phyloP scores from a whole-genome alignment of 2,797 vertebrate species.

The Sebastes glaucus region DNA sequence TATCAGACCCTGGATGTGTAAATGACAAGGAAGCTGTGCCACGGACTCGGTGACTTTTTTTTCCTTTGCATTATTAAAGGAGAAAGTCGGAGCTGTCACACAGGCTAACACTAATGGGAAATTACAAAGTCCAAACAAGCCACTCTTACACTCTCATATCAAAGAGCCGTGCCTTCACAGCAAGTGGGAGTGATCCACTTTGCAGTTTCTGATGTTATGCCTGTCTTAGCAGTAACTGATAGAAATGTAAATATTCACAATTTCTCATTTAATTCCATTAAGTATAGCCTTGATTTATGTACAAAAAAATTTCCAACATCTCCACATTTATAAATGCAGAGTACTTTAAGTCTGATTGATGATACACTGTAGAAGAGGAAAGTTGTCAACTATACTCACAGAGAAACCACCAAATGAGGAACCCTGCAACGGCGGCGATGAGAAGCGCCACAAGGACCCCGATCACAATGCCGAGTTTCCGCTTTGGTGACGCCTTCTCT shows the following conservation, averaged over 20 bases:
- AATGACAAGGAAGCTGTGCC: conserved; percentile 51
- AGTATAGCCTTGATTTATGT: conserved; percentile 1
- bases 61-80: conserved; percentile 64
- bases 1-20: conserved; percentile 40
- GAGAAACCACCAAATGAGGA: conserved; percentile 82
- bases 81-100: conserved; percentile 57
- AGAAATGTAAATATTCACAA: conserved; percentile 33
- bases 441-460: conserved; percentile 67
- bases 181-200: conserved; percentile 51
- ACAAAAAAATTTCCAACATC: not conserved
- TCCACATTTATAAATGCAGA: not conserved
- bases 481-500: conserved; percentile 60
- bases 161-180: conserved; percentile 60
- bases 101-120: conserved; percentile 66
- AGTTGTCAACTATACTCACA: conserved; percentile 64
- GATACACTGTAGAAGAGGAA: not conserved
- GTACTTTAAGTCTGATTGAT: not conserved
- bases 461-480: conserved; percentile 44
- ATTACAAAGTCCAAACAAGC: conserved; percentile 70
- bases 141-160: conserved; percentile 47
- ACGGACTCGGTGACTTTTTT: conserved; percentile 50
- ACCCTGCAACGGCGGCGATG: conserved; percentile 61
- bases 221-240: conserved; percentile 27
- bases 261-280: conserved; percentile 29
- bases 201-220: conserved; percentile 38